Evolutionary conservation across 2,888 invertebrate species (phyloP), one percentile per base, ranked within the genome.

Genomic region (Beris chalybata): DNA sequence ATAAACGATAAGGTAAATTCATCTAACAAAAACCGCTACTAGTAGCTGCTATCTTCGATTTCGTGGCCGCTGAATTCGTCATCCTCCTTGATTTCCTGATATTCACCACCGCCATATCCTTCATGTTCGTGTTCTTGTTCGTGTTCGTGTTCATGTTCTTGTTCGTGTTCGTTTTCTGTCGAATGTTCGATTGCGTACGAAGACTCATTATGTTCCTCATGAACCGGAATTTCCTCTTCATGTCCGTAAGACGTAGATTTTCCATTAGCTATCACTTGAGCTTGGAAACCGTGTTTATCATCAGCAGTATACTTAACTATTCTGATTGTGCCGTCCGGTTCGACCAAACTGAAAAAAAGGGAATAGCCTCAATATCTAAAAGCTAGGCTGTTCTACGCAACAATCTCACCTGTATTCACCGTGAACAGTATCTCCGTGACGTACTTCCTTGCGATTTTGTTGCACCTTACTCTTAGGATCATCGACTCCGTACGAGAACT

Each of bases 301-400:
- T 91, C 90, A 9, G 91, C 89, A 1, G 86, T 87, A 74, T 91
- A 91, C 73, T 86, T 84, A 52, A 92, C 91, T 57, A 87, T 84
- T 72, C 91, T 83, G 65, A 89, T 81, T 67, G 86, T 85, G 71
- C 91, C 91, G 77, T 91, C 90, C 48, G 91, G 87, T 76, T 91
- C 90, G 47, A 90, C 85, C 38, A 91, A 80, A 53, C 86, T 86
- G 31, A 22, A 65, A 61, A 48, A 22, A 55, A 29, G 2, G 29
- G 32, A 55, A 55, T 38, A 43, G 43, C 15, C 4, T 55, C 38
- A 32, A 7, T 52, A 15, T n/a, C 7, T 50, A 12, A 2, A 13
- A 50, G 13, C 50, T 29, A 53, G 47, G 29, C 3, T 22, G 15
- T 11, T 3, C 22, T 22, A 22, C 22, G 22, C 32, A 9, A 12